Base-by-base conservation (phyloP, 1,140 invertebrate species). In the Phthorimaea operculella region DNA sequence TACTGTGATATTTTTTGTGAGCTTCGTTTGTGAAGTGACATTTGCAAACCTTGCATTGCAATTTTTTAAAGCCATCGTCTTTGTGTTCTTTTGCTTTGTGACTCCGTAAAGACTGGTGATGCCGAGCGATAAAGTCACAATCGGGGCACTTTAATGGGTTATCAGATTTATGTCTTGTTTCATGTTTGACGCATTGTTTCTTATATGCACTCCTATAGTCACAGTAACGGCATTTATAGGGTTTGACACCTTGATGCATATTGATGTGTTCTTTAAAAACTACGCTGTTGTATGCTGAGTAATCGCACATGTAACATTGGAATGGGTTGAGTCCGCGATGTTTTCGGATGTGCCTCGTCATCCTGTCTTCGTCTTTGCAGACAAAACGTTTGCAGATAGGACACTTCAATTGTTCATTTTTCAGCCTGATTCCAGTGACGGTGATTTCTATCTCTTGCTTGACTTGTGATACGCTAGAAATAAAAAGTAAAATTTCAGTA, bases 121-220 rank as follows among this genome's bases (percentile, higher is more conserved):
- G 71, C 4, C 68, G 58, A 0, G 68, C 78, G 5, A 83, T 77
- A 57, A 75, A 72, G 0, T 62, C 57, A 18, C 79, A 83, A 1
- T 70, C 53, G 0, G 53, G 51, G 48, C 80, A 83, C 18, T 71
- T 74, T 0, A 78, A 54, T 0, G 80, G 80, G 36, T 83, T 80
- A 33, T 83, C 68, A 0, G 74, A 64, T 3, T 74, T 52, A 50
- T 83, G 80, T 1, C 77, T 73, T 0, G 65, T 17, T 50, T 82
- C 80, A 16, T 83, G 80, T 48, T 78, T 79, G n/a, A 79, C 76
- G 7, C 72, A 52, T 39, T 80, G 79, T 47, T 80, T 81, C 60
- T 83, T 83, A 0, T 78, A 83, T 0, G 74, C 77, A 17, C 70
- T 79, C 1, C 73, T 55, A 51, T 83, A 78, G 0, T 67, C 57